Evolutionary conservation across 1,140 invertebrate genomes (phyloP), one percentile per base, ranked within the genome.

Genomic region (Ruditapes philippinarum): DNA sequence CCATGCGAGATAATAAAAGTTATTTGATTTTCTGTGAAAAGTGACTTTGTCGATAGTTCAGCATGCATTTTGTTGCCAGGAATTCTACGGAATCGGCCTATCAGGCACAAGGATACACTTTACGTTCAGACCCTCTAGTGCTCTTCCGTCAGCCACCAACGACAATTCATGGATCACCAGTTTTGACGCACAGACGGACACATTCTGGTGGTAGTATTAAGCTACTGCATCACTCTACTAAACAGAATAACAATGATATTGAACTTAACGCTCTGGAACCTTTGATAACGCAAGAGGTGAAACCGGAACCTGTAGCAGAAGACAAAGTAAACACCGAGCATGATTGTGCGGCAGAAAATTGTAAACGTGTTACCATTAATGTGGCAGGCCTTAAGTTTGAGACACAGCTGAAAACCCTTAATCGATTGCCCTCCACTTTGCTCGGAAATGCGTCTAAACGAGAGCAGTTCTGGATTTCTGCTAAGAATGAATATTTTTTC

Each of bases 401-500:
- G 97, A 99, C 99, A 93, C 99, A 99, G 96, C 97, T 99, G 93
- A 97, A 98, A 96, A 99, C 99, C 93, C 89, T 96, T 19, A 93
- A 94, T 76, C 91, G 95, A 54, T 94, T 96, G 78, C 99, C 99
- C 93, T 98, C 99, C 96, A 99, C 99, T 93, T 97, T 99, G 94
- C 97, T 99, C 93, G 99, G 99, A 92, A 98, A 99, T 97, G 98
- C 99, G 91, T 96, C 97, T 92, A 97, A 99, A 95, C 97, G 99
- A 9, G 86, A 92, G 9, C 86, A 93, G 70, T 99, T 99, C 97
- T 99, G 99, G 97, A 99, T 99, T 97, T 98, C 98, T 90, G 96
- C 99, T 93, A 97, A 98, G 96, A 99, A 99, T 97, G 99, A 99
- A 97, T 99, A 99, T 97, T 99, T 99, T 97, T 99, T 99, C 97